Base-by-base conservation (phyloP, 2,888 invertebrate species). In the Endomychus coccineus region DNA sequence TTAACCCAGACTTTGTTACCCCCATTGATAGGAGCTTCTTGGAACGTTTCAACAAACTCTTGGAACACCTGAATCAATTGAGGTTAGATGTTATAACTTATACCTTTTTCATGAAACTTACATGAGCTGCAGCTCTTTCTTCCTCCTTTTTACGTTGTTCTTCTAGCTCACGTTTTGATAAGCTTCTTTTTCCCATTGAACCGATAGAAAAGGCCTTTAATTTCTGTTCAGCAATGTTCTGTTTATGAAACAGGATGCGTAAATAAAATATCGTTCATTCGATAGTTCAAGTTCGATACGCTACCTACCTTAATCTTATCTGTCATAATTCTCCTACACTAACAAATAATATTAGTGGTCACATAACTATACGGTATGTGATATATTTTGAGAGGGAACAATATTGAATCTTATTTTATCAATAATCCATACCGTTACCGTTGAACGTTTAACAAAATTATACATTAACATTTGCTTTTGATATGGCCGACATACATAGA, bases 41-140 rank as follows among this genome's bases (percentile, higher is more conserved):
- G 90, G 68, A 97, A 97, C 4, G 94, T 91, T 50, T 91, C 92
- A 25, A 96, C 90, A 74, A 96, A 97, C 64, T 96, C 95, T 72
- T 95, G 88, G 65, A 92, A 96, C 1, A 88, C 94, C 83, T 85
- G 52, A 33, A 61, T 54, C 31, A 30, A 2, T 12, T 35, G 3
- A 3, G 29, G 12, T 28, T 9, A 1, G 15, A 17, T 22, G n/a
- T 22, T 9, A 4, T 2, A 2, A 10, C 11, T 12, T 11, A n/a
- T 7, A 9, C 5, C 9, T 2, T 9, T 22, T 34, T 34, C 16
- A 6, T 22, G 21, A 29, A 38, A 64, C 69, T 69, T 70, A 87
- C 88, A 71, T 88, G 84, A 48, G 89, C 90, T 1, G 89, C 89
- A n/a, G 87, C 89, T 62, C 84, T 83, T 59, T 89, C 87, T 58